Percentiles rank a stretch among this genome's conserved stretches.
phyloP scores from a whole-genome alignment of 2,888 invertebrate genomes.

The Anoncus sp. region DNA sequence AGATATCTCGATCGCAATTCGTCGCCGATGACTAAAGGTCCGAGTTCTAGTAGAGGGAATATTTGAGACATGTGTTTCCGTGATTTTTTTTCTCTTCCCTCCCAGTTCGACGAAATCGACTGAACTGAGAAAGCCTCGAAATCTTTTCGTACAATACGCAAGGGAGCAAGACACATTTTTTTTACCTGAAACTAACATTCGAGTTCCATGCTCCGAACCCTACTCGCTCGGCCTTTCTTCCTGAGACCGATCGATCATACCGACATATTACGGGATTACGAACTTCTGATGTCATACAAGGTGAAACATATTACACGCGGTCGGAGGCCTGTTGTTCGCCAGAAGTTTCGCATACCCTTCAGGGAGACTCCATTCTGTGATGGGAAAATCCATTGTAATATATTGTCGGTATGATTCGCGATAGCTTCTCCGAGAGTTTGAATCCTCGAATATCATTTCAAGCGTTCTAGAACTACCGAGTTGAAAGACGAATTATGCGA shows the following conservation, averaged over 20 bases:
- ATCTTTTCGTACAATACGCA: neutral
- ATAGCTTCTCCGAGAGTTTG: neutral
- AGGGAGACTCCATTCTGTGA: conserved; percentile 27
- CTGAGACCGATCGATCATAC: conserved; percentile 54
- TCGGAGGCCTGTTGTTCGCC: conserved; percentile 24
- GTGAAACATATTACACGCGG: conserved; percentile 26
- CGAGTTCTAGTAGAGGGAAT: neutral
- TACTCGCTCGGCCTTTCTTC: neutral
- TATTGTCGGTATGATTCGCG: conserved; percentile 12
- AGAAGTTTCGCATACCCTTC: conserved; percentile 30
- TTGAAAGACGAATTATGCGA: neutral
- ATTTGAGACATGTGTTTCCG: neutral
- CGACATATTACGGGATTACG: conserved; percentile 52
- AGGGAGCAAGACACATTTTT: conserved; percentile 22
- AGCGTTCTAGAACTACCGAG: neutral
- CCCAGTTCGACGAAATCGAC: neutral
- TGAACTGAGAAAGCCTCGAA: neutral
- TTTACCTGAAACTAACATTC: neutral
- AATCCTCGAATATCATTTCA: neutral
- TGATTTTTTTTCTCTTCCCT: neutral
- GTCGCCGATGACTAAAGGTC: neutral
- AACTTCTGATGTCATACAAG: conserved; percentile 47
- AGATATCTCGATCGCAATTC: neutral
- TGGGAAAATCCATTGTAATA: conserved; percentile 26
- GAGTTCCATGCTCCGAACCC: conserved; percentile 12